phyloP scores from a whole-genome alignment of 2,888 invertebrate species.

The Drepanosiphum platanoidis region DNA sequence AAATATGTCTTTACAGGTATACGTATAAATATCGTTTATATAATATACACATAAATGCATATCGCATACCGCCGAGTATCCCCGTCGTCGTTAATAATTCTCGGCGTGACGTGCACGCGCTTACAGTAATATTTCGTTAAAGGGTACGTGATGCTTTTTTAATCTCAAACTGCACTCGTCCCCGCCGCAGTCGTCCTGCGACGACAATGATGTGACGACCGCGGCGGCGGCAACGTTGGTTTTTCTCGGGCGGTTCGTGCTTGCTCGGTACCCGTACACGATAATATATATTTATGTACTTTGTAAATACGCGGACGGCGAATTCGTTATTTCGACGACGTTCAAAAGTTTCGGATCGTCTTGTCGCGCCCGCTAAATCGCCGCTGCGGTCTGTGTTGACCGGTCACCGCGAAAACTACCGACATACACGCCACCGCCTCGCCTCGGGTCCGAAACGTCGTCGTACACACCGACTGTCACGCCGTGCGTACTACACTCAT shows the following conservation, averaged over 20 bases:
- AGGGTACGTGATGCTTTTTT: conserved; percentile 50
- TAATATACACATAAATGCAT: not conserved
- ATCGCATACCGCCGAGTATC: not conserved
- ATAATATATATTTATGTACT: not conserved
- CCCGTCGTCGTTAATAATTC: conserved; percentile 42
- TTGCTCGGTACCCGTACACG: not conserved
- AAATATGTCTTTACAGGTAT: too few species aligned
- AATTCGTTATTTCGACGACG: too few species aligned
- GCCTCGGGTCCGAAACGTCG: too few species aligned
- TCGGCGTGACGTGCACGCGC: not conserved
- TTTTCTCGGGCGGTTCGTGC: not conserved
- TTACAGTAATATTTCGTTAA: not conserved
- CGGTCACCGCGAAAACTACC: too few species aligned
- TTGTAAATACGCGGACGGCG: too few species aligned
- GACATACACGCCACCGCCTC: too few species aligned
- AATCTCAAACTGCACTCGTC: conserved; percentile 27
- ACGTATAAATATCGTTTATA: too few species aligned
- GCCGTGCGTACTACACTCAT: not conserved
- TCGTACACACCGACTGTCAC: too few species aligned
- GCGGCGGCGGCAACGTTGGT: not conserved
- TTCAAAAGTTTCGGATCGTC: too few species aligned
- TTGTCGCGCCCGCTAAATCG: too few species aligned
- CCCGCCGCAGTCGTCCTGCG: too few species aligned
- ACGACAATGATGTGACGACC: conserved; percentile 26
- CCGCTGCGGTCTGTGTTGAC: too few species aligned